Base-by-base conservation (phyloP, 2,113 vertebrate species). In the Lamprologus tigripictilis region DNA sequence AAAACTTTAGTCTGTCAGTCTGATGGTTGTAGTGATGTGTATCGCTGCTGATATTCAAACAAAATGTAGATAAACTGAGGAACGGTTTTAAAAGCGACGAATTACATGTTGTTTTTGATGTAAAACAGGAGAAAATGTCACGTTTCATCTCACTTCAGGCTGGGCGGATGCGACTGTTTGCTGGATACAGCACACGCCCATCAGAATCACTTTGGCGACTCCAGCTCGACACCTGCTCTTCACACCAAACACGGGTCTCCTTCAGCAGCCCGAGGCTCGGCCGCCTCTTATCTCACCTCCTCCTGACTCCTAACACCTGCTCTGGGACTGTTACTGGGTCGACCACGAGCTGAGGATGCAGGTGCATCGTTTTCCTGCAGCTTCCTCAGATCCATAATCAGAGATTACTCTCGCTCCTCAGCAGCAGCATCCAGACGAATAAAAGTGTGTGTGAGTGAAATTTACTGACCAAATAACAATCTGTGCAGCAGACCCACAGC, bases 221-320 rank as follows among this genome's bases (percentile, higher is more conserved):
- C 0, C 71, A 17, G 11, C 78, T 80, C 31, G 19, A 80, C 83
- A 79, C 19, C 54, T 79, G 83, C 54, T 85, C n/a, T 51, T 79
- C 73, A 85, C 42, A 85, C 55, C 73, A 80, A 40, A 23, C 76
- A 10, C 16, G 0, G 16, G 26, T 12, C 45, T 78, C 2, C 19
- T 1, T 2, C 37, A 19, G 45, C 68, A 9, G 55, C 40, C 17
- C 12, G n/a, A 57, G 37, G 26, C 35, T 28, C 23, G 1, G 17
- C 68, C 1, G 26, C 83, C 35, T 63, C 73, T 10, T 0, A 45
- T 40, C 55, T 85, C 73, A 26, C 54, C 42, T 16, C 42, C 40
- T 1, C 45, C 23, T 14, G 54, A 78, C 71, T 31, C 23, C 19
- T 35, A 4, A 49, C 73, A 78, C 53, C 83, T 78, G 83, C 53